A percentile compares a stretch with the other conserved stretches of the same genome.
phyloP scores from a whole-genome alignment of 2,888 invertebrate genomes.

The Drosophila fulvimacula region DNA sequence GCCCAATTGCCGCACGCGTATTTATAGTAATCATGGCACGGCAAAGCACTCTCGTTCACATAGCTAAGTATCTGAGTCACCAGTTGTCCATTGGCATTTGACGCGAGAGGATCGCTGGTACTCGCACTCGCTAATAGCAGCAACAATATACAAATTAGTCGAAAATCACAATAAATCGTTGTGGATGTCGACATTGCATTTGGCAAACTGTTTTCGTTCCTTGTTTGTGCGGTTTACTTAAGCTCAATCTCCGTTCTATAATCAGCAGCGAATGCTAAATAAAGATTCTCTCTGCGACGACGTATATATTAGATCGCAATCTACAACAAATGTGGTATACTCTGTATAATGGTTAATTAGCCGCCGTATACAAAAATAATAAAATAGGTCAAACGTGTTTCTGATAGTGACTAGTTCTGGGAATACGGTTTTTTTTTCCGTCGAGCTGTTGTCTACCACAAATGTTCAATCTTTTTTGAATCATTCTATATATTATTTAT shows the following conservation, averaged over 20 bases:
- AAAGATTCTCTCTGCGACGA: background rate
- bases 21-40: slow-evolving; percentile 74
- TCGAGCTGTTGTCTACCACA: too few relatives aligned
- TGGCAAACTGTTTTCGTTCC: slow-evolving; percentile 13
- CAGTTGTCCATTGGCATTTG: slow-evolving; percentile 26
- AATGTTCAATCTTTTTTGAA: background rate
- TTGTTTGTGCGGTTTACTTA: background rate
- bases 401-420: background rate
- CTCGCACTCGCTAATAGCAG: background rate
- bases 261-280: slow-evolving; percentile 21
- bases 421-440: background rate
- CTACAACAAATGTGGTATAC: background rate
- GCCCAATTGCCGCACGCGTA: slow-evolving; percentile 80
- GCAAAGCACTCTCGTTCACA: slow-evolving; percentile 42
- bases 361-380: background rate
- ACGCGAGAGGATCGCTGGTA: background rate
- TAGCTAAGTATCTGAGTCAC: slow-evolving; percentile 53
- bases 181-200: slow-evolving; percentile 18
- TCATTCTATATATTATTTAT: background rate
- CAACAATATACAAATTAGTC: background rate
- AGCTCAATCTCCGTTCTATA: slow-evolving; percentile 1
- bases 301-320: background rate
- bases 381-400: background rate
- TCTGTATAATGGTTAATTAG: background rate
- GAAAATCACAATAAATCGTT: slow-evolving; percentile 1